Percentiles rank a stretch among this genome's conserved stretches.
These are phyloP conservation scores for Lapara coniferarum DNA, from an alignment of 2,888 invertebrate genomes.

Conservation along the genomic window DNA sequence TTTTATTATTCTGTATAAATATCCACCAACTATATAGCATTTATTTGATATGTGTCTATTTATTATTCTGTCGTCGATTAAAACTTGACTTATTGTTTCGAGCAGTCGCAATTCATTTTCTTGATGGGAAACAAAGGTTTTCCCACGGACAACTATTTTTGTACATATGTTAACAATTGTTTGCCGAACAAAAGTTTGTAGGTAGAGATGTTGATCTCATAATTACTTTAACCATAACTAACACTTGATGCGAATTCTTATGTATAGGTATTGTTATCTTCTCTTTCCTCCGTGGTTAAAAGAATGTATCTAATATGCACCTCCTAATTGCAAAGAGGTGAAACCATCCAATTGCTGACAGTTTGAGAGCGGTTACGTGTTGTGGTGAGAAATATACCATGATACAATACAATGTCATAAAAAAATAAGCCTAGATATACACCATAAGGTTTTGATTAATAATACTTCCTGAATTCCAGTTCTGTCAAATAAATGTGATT, in stretches of 20 bases:
- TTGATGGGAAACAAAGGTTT: slow-evolving; percentile 55
- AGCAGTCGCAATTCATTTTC: slow-evolving; percentile 51
- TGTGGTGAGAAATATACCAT: neutral
- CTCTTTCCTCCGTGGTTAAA: no score
- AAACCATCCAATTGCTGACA: neutral
- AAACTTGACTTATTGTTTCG: slow-evolving; percentile 47
- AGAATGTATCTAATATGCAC: neutral
- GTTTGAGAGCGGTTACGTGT: slow-evolving; percentile 6
- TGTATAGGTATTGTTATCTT: no score
- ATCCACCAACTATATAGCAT: neutral
- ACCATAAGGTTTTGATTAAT: neutral
- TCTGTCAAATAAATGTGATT: neutral
- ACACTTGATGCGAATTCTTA: no score
- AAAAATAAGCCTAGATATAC: neutral
- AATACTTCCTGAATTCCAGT: neutral
- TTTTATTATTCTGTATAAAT: neutral
- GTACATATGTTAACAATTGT: slow-evolving; percentile 59
- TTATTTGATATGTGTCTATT: slow-evolving; percentile 28
- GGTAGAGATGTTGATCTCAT: slow-evolving; percentile 52
- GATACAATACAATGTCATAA: neutral
- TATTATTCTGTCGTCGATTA: slow-evolving; percentile 49
- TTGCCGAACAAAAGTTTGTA: slow-evolving; percentile 46
- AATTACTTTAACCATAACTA: slow-evolving; percentile 35
- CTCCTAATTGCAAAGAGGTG: neutral
- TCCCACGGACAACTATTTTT: slow-evolving; percentile 63